These are phyloP conservation scores for Callionymus lyra DNA, from an alignment of 2,113 vertebrate species.

Conservation along the genomic window DNA sequence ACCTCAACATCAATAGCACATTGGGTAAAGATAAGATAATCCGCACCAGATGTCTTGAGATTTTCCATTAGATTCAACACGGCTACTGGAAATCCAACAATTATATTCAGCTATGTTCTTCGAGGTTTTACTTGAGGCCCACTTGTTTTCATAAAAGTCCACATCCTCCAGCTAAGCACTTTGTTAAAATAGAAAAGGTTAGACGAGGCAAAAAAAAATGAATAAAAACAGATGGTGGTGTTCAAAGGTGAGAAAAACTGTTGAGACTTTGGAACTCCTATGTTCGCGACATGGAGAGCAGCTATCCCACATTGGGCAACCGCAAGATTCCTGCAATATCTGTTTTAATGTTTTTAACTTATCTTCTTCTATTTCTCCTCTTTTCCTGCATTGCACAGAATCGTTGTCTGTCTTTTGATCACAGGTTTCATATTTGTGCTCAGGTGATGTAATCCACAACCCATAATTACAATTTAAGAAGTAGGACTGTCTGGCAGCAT, in stretches of 20 bases:
- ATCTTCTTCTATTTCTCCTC: slow-evolving; percentile 6
- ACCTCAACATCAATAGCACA: slow-evolving; percentile 20
- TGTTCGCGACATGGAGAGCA: no score
- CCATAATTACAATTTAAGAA: slow-evolving; percentile 36
- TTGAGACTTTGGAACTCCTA: no score
- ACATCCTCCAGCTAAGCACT: slow-evolving; percentile 39
- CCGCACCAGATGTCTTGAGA: no score
- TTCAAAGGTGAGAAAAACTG: no score
- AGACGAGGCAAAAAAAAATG: slow-evolving; percentile 17
- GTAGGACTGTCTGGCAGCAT: slow-evolving; percentile 16
- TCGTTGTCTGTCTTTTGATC: slow-evolving; percentile 38
- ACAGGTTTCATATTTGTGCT: slow-evolving; percentile 31
- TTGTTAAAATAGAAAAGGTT: slow-evolving; percentile 30
- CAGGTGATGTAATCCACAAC: slow-evolving; percentile 33
- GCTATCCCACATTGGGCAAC: no score
- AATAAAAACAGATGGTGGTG: slow-evolving; percentile 48
- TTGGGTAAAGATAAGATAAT: slow-evolving; percentile 18
- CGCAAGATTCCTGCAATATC: no score
- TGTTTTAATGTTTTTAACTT: slow-evolving; percentile 8
- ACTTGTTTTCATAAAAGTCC: slow-evolving; percentile 43
- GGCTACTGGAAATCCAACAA: slow-evolving; percentile 23
- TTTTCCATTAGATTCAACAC: slow-evolving; percentile 14
- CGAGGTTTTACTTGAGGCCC: slow-evolving; percentile 19
- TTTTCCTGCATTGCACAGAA: slow-evolving; percentile 19
- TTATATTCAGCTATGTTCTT: slow-evolving; percentile 14